Percentiles rank a stretch among this genome's conserved stretches.
Conservation (phyloP, 2,888 invertebrate genomes). For the Xestobium rufovillosum region DNA sequence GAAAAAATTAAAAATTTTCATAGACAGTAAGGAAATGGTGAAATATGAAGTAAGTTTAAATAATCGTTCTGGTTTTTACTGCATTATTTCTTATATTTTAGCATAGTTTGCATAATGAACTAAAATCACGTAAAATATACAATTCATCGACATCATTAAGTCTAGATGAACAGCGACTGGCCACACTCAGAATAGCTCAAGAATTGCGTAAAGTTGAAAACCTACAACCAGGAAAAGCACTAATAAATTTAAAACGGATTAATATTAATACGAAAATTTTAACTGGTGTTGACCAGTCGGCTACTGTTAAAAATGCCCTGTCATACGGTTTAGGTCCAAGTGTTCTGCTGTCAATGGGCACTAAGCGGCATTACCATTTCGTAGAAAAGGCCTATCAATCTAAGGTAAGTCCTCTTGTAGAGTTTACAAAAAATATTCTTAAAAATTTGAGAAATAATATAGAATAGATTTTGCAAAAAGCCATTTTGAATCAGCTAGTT, state of each 20-base stretch:
- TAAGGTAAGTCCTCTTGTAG: slow-evolving; percentile 29
- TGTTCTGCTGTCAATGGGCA: slow-evolving; percentile 57
- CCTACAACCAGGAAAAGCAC: slow-evolving; percentile 48
- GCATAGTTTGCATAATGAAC: slow-evolving; percentile 30
- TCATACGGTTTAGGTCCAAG: slow-evolving; percentile 58
- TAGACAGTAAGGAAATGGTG: slow-evolving; percentile 49
- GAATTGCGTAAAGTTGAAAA: slow-evolving; percentile 59
- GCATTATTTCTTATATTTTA: slow-evolving; percentile 24
- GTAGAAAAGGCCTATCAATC: slow-evolving; percentile 42
- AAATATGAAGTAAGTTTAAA: slow-evolving; percentile 43
- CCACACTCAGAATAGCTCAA: slow-evolving; percentile 54
- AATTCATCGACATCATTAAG: slow-evolving; percentile 17
- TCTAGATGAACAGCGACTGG: slow-evolving; percentile 44
- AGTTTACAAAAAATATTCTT: too few relatives aligned
- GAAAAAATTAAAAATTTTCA: slow-evolving; percentile 50
- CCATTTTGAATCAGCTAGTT: too few relatives aligned
- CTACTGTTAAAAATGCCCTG: slow-evolving; percentile 59
- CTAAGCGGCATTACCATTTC: slow-evolving; percentile 52
- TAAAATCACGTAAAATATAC: too few relatives aligned
- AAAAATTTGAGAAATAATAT: too few relatives aligned
- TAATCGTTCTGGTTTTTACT: slow-evolving; percentile 1
- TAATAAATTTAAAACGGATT: slow-evolving; percentile 45
- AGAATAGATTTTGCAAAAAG: too few relatives aligned
- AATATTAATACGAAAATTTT: slow-evolving; percentile 49
- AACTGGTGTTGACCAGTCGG: slow-evolving; percentile 54